A percentile compares a stretch with the other conserved stretches of the same genome.
Conservation (phyloP, 2,888 invertebrate genomes). For the Rhagophthalmus giganteus region DNA sequence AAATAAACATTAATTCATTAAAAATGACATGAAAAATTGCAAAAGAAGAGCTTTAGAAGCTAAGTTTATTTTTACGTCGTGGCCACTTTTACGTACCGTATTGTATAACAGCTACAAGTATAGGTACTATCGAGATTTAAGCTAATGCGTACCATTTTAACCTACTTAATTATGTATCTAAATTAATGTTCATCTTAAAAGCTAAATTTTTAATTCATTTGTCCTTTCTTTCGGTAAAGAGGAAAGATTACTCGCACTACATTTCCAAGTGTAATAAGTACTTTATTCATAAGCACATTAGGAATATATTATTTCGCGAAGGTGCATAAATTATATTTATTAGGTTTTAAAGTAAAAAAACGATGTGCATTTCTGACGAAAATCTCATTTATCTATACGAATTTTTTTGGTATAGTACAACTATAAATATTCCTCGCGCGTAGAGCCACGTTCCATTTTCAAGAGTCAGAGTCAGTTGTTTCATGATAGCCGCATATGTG, state of each 20-base stretch:
- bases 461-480: not conserved
- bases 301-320: not conserved
- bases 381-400: not conserved
- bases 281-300: not conserved
- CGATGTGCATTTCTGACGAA: not conserved
- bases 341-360: not conserved
- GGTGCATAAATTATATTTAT: not conserved
- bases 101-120: no score
- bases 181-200: no score
- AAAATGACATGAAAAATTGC: no score
- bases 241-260: no score
- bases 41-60: no score
- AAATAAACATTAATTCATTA: no score
- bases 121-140: no score
- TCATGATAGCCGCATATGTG: not conserved
- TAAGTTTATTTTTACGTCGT: no score
- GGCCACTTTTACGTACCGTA: no score
- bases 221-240: not conserved
- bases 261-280: not conserved
- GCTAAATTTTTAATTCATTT: no score
- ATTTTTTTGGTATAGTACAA: not conserved
- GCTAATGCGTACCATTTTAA: no score
- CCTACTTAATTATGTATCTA: no score
- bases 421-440: not conserved
- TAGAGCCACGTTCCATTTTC: not conserved